Percentiles rank a stretch among this genome's conserved stretches.
These are phyloP conservation scores for Tachypleus tridentatus DNA, from an alignment of 1,140 invertebrate species.

Conservation along the genomic window DNA sequence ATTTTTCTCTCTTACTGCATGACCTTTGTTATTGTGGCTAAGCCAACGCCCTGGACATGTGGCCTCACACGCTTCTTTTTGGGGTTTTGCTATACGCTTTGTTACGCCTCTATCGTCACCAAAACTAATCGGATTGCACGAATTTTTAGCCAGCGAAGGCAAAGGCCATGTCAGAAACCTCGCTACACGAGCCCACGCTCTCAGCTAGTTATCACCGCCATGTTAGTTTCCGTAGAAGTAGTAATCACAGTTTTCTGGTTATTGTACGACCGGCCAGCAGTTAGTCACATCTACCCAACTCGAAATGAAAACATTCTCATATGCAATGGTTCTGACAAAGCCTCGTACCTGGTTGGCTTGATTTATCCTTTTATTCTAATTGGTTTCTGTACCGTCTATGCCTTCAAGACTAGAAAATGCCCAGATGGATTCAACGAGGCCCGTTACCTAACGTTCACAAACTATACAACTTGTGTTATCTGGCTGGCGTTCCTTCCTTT, in stretches of 20 bases:
- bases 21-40: slow-evolving; percentile 43
- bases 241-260: slow-evolving; percentile 42
- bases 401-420: slow-evolving; percentile 58
- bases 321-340: slow-evolving; percentile 40
- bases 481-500: slow-evolving; percentile 63
- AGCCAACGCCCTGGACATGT: slow-evolving; percentile 37
- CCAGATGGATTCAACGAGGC: slow-evolving; percentile 65
- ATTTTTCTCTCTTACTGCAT: slow-evolving; percentile 42
- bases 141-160: slow-evolving; percentile 40
- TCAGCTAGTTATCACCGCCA: slow-evolving; percentile 41
- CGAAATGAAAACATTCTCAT: slow-evolving; percentile 30
- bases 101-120: slow-evolving; percentile 45
- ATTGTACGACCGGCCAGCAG: slow-evolving; percentile 35
- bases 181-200: slow-evolving; percentile 41
- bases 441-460: slow-evolving; percentile 58
- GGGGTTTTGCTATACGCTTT: slow-evolving; percentile 41
- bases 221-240: slow-evolving; percentile 40
- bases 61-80: slow-evolving; percentile 43
- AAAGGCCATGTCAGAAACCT: slow-evolving; percentile 28
- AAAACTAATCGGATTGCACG: slow-evolving; percentile 47
- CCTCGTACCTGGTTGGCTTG: slow-evolving; percentile 42
- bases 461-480: slow-evolving; percentile 60
- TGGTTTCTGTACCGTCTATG: slow-evolving; percentile 54
- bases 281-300: slow-evolving; percentile 34
- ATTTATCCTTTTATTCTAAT: slow-evolving; percentile 45